Conservation (phyloP, 2,797 vertebrate species). For the Gadopsis bispinosus region DNA sequence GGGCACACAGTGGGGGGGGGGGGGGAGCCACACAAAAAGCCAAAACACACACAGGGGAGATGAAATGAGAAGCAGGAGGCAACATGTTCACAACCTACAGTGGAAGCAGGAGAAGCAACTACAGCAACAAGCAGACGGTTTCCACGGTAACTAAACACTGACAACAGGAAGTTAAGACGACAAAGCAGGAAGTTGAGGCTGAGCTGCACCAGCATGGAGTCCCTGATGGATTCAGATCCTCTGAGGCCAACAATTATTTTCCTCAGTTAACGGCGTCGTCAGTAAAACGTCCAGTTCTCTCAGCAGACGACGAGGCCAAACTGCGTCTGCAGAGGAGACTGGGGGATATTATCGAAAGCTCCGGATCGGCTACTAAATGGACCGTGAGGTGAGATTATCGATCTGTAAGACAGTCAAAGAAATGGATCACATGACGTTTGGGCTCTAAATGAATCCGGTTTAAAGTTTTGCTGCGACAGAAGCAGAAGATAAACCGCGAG, state of each 20-base stretch:
- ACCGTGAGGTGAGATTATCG: too few species aligned
- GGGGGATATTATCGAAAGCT: too few species aligned
- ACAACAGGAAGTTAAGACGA: conserved; percentile 33
- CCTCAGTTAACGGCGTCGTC: too few species aligned
- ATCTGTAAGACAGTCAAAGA: too few species aligned
- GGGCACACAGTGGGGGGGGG: conserved; percentile 34
- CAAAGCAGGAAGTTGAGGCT: conserved; percentile 26
- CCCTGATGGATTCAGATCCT: not conserved
- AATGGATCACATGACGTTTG: too few species aligned
- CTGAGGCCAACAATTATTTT: not conserved
- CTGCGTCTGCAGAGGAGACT: too few species aligned
- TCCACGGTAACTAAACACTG: not conserved
- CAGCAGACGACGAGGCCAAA: too few species aligned
- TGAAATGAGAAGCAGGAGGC: conserved; percentile 64
- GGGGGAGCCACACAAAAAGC: conserved; percentile 38
- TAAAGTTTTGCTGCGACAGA: too few species aligned
- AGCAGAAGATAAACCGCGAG: too few species aligned
- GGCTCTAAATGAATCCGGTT: too few species aligned
- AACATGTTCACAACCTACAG: conserved; percentile 46
- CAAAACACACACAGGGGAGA: conserved; percentile 48
- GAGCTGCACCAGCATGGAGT: conserved; percentile 25
- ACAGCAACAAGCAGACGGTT: conserved; percentile 32
- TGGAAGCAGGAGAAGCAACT: conserved; percentile 44
- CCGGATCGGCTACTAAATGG: too few species aligned
- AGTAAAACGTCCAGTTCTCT: too few species aligned